phyloP scores from a whole-genome alignment of 2,113 vertebrate species.

The Conger conger region DNA sequence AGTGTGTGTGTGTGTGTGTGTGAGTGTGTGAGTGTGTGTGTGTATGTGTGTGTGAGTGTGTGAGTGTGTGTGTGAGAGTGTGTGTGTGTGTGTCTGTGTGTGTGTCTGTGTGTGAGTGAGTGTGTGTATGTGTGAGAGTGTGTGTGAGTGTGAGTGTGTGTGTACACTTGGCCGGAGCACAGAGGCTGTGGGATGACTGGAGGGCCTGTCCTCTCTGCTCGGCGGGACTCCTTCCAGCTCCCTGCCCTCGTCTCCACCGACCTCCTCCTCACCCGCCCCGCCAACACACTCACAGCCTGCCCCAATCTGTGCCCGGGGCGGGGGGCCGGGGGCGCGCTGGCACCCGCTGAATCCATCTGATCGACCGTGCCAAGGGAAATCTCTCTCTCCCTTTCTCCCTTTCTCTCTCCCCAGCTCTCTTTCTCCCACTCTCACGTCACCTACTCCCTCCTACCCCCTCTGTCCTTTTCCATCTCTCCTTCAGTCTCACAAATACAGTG shows the following conservation, averaged over 20 bases:
- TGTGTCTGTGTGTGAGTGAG: too few species aligned
- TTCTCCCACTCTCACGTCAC: slow-evolving; percentile 26
- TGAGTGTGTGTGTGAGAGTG: too few species aligned
- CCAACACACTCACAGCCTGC: slow-evolving; percentile 24
- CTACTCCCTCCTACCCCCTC: neutral
- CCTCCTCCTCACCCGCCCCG: neutral
- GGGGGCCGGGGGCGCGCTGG: neutral
- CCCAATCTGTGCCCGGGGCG: neutral
- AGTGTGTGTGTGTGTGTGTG: neutral
- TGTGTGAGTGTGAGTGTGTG: neutral
- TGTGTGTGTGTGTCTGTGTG: too few species aligned
- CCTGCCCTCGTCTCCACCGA: slow-evolving; percentile 6
- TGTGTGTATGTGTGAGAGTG: too few species aligned
- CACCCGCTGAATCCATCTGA: slow-evolving; percentile 1
- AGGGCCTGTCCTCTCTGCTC: neutral
- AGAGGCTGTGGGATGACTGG: neutral
- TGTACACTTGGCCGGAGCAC: neutral
- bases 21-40: too few species aligned
- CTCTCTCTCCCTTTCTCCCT: neutral
- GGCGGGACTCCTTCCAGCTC: slow-evolving; percentile 13
- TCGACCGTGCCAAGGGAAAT: neutral
- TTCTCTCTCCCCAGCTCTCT: slow-evolving; percentile 11
- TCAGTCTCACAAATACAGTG: too few species aligned
- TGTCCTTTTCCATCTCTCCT: slow-evolving; percentile 4
- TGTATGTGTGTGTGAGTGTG: too few species aligned